Base-by-base conservation (phyloP, 2,113 vertebrate genomes). In the Anguilla japonica region DNA sequence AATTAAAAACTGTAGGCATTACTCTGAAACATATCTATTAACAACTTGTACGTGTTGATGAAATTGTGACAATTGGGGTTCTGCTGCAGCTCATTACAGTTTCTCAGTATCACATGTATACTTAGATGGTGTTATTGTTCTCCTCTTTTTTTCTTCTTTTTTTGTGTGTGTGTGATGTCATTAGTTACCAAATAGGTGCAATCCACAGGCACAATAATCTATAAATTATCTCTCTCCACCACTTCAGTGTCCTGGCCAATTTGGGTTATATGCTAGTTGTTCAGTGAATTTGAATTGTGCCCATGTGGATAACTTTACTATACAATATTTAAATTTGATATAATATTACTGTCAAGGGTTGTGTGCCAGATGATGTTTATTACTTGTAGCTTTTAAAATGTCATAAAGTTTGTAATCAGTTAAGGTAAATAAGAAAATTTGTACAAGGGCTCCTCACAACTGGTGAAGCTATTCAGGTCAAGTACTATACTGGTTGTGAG, bases 111-210 rank as follows among this genome's bases (percentile, higher is more conserved):
- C 86, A 84, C 82, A 39, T 83, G 67, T 92, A 89, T 92, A 90
- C 89, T 89, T 91, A 90, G 88, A 90, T 16, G 63, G 53, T 56
- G 88, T 87, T 92, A 84, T 92, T 91, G 89, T 85, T 18, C 53
- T 67, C 43, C 79, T 43, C 81, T 75, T 67, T 57, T 9, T 34
- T 34, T 34, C 34, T 34, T 34, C 34, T 34, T 34, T 34, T 34
- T 34, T 34, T 34, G n/a, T 34, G 43, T 46, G 43, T 40, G 87
- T 41, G 60, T 84, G 67, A 83, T 88, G 56, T 84, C 84, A 82
- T 87, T 83, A 87, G 84, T 87, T 84, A 87, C 46, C 56, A 71
- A 79, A 84, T 82, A 89, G 86, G 75, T 88, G 87, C 46, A 34
- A 82, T 67, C 81, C 15, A 39, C 85, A 85, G 4, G 71, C 83